Evolutionary conservation across 2,888 invertebrate genomes (phyloP), one percentile per base, ranked within the genome.

Genomic region (Rosalia funebris): DNA sequence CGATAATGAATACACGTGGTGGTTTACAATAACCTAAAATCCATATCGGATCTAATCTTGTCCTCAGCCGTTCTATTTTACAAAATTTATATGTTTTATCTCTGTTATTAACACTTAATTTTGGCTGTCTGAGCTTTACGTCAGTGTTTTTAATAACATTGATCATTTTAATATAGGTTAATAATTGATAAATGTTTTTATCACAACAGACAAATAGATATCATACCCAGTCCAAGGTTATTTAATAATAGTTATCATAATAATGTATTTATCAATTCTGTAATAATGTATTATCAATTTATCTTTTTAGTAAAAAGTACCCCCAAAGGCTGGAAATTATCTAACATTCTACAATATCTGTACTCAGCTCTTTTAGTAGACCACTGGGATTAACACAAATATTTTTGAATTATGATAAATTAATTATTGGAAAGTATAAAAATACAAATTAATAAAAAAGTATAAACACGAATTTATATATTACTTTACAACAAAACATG

Each of bases 111-210:
- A 25, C 15, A 31, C 31, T 31, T 46, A 15, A 25, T 46, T 14
- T 46, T 31, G 14, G 31, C 34, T 16, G 48, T 48, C 48, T 48
- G 48, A 37, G 17, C 17, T 48, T 48, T 48, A 19, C 48, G 48
- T 48, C 48, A 48, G 19, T 19, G 17, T 37, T 41, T 41, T 41
- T 48, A 37, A 32, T 34, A 48, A 36, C 48, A 36, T 48, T 48
- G 36, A 48, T 48, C 48, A 48, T 48, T 48, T 48, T 48, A 48
- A 37, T 48, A 48, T 48, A 36, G 48, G 48, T 48, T 48, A 48
- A 36, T 48, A 48, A 36, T 48, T 37, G 48, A 48, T 48, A 48
- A 48, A 48, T 48, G 12, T 11, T 36, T n/a, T 48, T 48, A 48
- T 48, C 48, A 17, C 11, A 15, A 36, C 48, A 48, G 48, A 48